Evolutionary conservation across 1,140 invertebrate genomes (phyloP), one percentile per base, ranked within the genome.

Genomic region (Zaprionus lachaisei): DNA sequence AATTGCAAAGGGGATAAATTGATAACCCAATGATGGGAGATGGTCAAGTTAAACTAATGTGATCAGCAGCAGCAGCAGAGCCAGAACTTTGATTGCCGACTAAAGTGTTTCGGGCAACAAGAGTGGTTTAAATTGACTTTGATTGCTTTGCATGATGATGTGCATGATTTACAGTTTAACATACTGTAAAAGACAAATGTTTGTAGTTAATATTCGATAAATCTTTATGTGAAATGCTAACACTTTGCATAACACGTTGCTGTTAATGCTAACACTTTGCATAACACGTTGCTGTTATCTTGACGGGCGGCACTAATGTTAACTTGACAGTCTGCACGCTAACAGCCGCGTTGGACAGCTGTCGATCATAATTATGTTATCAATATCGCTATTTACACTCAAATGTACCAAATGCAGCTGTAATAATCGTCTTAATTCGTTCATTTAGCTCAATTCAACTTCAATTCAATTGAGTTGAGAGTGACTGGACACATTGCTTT

Each of bases 11-110:
- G 47, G 24, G 11, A 70, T 41, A 71, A 57, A 62, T 62, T 49
- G 47, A 54, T 54, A 20, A 72, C 31, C 28, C 34, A 56, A 55
- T 72, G 73, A 86, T 65, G 31, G 72, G 57, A 75, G 1, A 14
- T 83, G 62, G 56, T 63, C 31, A 6, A 37, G 49, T 44, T 11
- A 54, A 34, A 41, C 26, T 17, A 64, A 68, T 68, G 9, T 15
- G 64, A 68, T 58, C 31, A 62, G 31, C n/a, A 15, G 6, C 55
- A 66, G 9, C 41, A n/a, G 49, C 49, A 26, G 17, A 9, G 49
- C 49, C 41, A 47, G 41, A 22, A 51, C 20, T 51, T 51, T 51
- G 47, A 51, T 24, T 51, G 20, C 4, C 22, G 9, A 24, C 47
- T 51, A 11, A 51, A 51, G 47, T 51, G 47, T 24, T 47, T 51